Base-by-base conservation (phyloP, 2,888 invertebrate genomes). In the Xestoiulus laeticollis region DNA sequence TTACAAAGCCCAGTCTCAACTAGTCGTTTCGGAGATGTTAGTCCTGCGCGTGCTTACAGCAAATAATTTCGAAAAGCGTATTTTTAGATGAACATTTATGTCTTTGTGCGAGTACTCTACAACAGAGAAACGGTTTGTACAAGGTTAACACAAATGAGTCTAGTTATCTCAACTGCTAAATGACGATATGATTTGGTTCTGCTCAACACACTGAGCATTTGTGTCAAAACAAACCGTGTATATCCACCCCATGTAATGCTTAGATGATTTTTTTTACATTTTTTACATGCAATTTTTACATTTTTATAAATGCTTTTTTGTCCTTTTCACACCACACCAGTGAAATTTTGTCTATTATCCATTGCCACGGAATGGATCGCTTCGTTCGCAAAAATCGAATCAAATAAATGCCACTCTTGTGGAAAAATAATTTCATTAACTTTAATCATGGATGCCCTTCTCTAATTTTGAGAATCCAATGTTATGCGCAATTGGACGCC, bases 201-300 rank as follows among this genome's bases (percentile, higher is more conserved):
- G n/a, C 59, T 59, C 59, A n/a, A 22, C 59, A n/a, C 59, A 14
- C 48, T 48, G 48, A 22, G 59, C 59, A n/a, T 59, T 59, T 10
- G 22, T 22, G 59, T 59, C 59, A n/a, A 59, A 59, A n/a, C 22
- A 59, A 59, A 59, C 59, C 59, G 59, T 1, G n/a, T 22, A 59
- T n/a, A 59, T n/a, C 59, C 59, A 59, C 22, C 59, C 22, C 59
- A 22, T 59, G 59, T 59, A 59, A 59, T 59, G 59, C n/a, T 59
- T 59, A 84, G 84, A 84, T 84, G 84, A 84, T 84, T 84, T 84
- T 84, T 84, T 84, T 84, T 84, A 84, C 84, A 84, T 84, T 84
- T 84, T 38, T 84, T 84, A 84, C 84, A 84, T 84, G 84, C 84
- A 84, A n/a, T 33, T 84, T 84, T 84, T 84, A 33, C 84, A 32